Conservation (phyloP, 2,113 vertebrate species). For the Chaetodon trifascialis region DNA sequence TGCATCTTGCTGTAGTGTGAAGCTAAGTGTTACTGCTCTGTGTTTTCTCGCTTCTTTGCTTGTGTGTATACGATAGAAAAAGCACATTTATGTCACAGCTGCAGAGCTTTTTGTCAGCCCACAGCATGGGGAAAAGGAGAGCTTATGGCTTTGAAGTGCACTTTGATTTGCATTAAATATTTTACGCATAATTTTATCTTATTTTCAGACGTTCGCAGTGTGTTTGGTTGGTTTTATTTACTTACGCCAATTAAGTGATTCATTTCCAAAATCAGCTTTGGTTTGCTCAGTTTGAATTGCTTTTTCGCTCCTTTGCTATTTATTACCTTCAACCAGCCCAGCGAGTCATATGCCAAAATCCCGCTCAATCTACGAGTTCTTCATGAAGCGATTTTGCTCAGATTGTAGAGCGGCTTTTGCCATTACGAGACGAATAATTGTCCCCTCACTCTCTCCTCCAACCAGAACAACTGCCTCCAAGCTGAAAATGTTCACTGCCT, state of each 20-base stretch:
- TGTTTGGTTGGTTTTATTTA: constrained; percentile 33
- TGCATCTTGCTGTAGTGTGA: constrained; percentile 65
- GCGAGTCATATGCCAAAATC: background rate
- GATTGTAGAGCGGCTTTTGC: background rate
- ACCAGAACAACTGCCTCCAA: constrained; percentile 29
- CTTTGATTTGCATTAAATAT: constrained; percentile 57
- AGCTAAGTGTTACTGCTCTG: constrained; percentile 64
- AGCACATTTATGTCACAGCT: constrained; percentile 44
- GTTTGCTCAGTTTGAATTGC: constrained; percentile 47
- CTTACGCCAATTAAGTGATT: constrained; percentile 36
- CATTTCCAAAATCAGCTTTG: constrained; percentile 41
- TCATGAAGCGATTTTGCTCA: background rate
- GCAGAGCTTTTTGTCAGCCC: constrained; percentile 53
- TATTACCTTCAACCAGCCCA: constrained; percentile 24
- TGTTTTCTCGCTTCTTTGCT: constrained; percentile 63
- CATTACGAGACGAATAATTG: constrained; percentile 20
- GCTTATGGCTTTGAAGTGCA: constrained; percentile 46
- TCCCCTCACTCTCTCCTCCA: constrained; percentile 23
- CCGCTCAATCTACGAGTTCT: constrained; percentile 1
- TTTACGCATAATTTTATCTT: constrained; percentile 28
- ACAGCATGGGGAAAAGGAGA: constrained; percentile 66
- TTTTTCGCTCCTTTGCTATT: constrained; percentile 60
- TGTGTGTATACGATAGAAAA: constrained; percentile 53
- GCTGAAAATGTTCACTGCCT: constrained; percentile 17
- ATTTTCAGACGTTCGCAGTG: constrained; percentile 50